Evolutionary conservation across 2,888 invertebrate species (phyloP).

Genomic region (Pammene fasciana): DNA sequence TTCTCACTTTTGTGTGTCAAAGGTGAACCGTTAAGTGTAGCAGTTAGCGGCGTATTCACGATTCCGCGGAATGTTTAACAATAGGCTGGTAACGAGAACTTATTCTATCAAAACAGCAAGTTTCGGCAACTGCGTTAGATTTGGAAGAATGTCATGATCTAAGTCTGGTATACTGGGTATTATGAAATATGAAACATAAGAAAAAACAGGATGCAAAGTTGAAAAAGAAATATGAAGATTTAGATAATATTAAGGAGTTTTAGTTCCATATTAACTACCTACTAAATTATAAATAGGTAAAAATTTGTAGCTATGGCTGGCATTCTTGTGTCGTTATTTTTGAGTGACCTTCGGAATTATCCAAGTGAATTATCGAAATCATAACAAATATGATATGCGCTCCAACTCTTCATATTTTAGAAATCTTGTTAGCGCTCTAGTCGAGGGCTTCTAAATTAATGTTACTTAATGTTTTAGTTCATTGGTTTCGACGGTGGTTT

Average conservation of each 20-base stretch:
- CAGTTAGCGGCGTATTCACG: conserved; percentile 64
- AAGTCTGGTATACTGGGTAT: no score
- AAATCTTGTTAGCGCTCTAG: conserved; percentile 1
- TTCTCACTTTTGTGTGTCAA: conserved; percentile 67
- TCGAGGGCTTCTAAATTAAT: conserved; percentile 28
- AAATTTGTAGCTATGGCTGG: no score
- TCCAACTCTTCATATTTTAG: neutral
- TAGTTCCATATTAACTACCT: no score
- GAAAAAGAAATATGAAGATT: no score
- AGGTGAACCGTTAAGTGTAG: conserved; percentile 75
- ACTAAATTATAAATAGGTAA: no score
- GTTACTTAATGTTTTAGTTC: conserved; percentile 41
- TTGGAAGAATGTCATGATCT: neutral
- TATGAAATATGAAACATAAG: no score
- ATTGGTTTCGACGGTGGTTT: conserved; percentile 43
- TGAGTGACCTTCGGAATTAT: no score
- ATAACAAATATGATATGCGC: neutral
- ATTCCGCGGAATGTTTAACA: conserved; percentile 62
- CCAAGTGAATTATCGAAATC: no score
- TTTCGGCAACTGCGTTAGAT: conserved; percentile 45
- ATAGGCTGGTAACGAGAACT: conserved; percentile 56
- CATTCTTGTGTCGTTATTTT: no score
- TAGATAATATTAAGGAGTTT: no score
- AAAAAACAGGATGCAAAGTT: no score
- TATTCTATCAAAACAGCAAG: conserved; percentile 55